phyloP scores from a whole-genome alignment of 1,140 invertebrate genomes.

The Chrysomallon squamiferum region DNA sequence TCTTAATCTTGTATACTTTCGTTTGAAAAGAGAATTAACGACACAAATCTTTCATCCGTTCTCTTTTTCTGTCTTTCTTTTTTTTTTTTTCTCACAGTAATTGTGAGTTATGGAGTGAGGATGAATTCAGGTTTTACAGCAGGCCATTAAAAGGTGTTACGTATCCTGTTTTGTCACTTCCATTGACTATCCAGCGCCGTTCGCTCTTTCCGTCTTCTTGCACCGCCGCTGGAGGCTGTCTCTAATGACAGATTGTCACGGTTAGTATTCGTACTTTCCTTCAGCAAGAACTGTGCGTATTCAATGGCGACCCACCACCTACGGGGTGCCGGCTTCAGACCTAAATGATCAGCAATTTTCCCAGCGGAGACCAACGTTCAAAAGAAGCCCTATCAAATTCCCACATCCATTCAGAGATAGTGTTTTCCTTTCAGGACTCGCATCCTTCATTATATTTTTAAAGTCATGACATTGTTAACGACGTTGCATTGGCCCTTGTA shows the following conservation, averaged over 20 bases:
- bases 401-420: background rate
- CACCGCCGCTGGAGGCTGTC: background rate
- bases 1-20: too few species aligned
- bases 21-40: too few species aligned
- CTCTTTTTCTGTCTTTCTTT: too few species aligned
- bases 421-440: background rate
- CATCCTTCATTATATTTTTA: slow-evolving; percentile 2
- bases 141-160: too few species aligned
- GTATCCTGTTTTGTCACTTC: too few species aligned
- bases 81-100: too few species aligned
- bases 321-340: background rate
- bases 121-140: too few species aligned
- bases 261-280: background rate
- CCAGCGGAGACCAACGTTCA: background rate
- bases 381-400: slow-evolving; percentile 5
- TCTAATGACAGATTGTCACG: slow-evolving; percentile 7
- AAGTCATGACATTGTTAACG: slow-evolving; percentile 5
- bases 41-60: too few species aligned
- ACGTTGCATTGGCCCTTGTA: background rate
- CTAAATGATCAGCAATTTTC: slow-evolving; percentile 8
- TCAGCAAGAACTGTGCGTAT: background rate
- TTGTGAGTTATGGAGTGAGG: too few species aligned
- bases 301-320: background rate
- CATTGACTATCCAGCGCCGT: too few species aligned
- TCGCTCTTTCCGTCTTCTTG: too few species aligned